Evolutionary conservation across 2,113 vertebrate species (phyloP).

Genomic region (Arizona elegans): DNA sequence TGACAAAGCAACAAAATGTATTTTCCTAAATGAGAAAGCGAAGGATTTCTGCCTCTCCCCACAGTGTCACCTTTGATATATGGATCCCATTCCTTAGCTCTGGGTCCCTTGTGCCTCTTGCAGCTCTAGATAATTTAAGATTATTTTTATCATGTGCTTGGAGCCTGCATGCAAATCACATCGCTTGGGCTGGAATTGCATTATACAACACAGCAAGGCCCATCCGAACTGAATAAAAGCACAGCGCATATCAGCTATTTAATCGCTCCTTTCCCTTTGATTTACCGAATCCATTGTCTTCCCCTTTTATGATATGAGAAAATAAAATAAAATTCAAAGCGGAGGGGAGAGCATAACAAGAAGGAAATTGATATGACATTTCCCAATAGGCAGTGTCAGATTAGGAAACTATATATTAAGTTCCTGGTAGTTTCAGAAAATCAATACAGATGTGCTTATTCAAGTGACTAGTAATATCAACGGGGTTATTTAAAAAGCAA

Average conservation of each 20-base stretch:
- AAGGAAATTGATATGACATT: constrained; percentile 52
- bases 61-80: constrained; percentile 59
- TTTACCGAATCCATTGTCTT: constrained; percentile 69
- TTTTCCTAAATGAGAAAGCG: constrained; percentile 50
- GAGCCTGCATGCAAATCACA: constrained; percentile 53
- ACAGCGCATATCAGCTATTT: constrained; percentile 48
- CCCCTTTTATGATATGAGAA: constrained; percentile 63
- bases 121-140: constrained; percentile 56
- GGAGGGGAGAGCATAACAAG: constrained; percentile 36
- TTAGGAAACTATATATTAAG: constrained; percentile 58
- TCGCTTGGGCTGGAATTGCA: constrained; percentile 18
- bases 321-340: constrained; percentile 35
- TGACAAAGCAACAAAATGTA: constrained; percentile 23
- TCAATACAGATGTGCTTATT: constrained; percentile 53
- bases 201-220: constrained; percentile 39
- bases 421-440: constrained; percentile 62
- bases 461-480: constrained; percentile 43
- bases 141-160: constrained; percentile 60
- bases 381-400: constrained; percentile 53
- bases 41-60: neutral
- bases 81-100: constrained; percentile 22
- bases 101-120: constrained; percentile 32
- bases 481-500: constrained; percentile 52
- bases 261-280: constrained; percentile 69
- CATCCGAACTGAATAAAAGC: constrained; percentile 51